Evolutionary conservation across 2,888 invertebrate species (phyloP), one percentile per base, ranked within the genome.

Genomic region (Creontiades dilutus): DNA sequence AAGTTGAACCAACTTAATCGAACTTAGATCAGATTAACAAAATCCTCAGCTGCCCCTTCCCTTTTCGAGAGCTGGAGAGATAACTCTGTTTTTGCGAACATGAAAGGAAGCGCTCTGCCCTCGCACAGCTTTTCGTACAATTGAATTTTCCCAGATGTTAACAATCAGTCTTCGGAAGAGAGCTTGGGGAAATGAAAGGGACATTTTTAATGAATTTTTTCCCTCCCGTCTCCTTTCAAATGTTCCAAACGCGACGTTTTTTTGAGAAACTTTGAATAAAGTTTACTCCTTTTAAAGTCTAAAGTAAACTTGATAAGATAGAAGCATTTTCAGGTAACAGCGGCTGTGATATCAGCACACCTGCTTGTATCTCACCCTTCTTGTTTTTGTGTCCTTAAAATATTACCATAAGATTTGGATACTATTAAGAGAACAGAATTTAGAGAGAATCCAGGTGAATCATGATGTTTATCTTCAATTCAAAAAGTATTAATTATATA

Each of bases 21-120:
- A 88, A 88, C 87, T 88, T 88, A 55, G 87, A 88, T 88, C 76
- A 88, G 87, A 88, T 88, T 88, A 88, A 78, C 87, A 48, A 78
- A 52, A 78, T 78, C 87, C 75, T 75, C 19, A 75, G 55, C 28
- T 27, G 19, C 78, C 82, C 52, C 48, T 48, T 46, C 82, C 52
- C 48, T 37, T 52, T 82, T 52, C 82, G 48, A 19, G 12, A 11
- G 16, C 27, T 48, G 82, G n/a, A 85, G 85, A 85, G 85, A 85
- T 85, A 85, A 61, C 85, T 61, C 85, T 61, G 85, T 85, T 85
- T 85, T 85, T 61, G 85, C 85, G 12, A 55, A 61, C 85, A 52
- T 82, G 82, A 82, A 82, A 82, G 82, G 52, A 52, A 19, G 23
- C 52, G 12, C n/a, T 27, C 23, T 52, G 19, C 19, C 82, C 82